phyloP scores from a whole-genome alignment of 2,888 invertebrate genomes.

The Latrodectus elegans region DNA sequence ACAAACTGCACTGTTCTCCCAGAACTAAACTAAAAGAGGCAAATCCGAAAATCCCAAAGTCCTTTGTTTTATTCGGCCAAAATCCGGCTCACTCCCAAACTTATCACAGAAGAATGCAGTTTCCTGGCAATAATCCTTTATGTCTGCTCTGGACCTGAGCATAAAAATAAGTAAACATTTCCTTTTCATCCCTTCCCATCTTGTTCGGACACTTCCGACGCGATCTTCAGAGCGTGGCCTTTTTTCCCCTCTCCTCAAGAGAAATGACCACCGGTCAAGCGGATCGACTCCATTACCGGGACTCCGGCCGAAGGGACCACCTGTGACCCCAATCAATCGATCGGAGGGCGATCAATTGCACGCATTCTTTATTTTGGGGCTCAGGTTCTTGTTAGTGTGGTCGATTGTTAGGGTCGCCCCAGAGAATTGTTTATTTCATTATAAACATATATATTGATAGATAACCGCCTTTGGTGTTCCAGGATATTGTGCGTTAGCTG shows the following conservation, averaged over 20 bases:
- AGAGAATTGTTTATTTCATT: neutral
- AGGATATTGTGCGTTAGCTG: no score
- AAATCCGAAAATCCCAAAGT: no score
- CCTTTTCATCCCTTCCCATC: constrained; percentile 6
- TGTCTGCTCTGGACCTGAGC: neutral
- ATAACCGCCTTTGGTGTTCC: no score
- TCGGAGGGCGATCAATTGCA: constrained; percentile 32
- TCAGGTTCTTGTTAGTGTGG: constrained; percentile 43
- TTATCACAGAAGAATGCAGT: no score
- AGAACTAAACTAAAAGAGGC: no score
- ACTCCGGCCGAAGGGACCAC: constrained; percentile 37
- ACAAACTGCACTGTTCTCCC: no score
- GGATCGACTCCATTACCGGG: constrained; percentile 56
- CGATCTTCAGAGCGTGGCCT: constrained; percentile 34
- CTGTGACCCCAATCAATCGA: constrained; percentile 61
- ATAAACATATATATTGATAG: neutral
- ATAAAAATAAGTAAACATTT: constrained; percentile 14
- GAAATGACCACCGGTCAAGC: constrained; percentile 59
- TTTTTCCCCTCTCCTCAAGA: constrained; percentile 13
- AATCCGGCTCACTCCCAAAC: no score
- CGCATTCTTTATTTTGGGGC: constrained; percentile 24
- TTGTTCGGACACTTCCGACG: constrained; percentile 34
- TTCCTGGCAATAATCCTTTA: neutral
- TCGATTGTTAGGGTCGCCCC: constrained; percentile 10
- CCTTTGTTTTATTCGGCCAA: no score